These are phyloP conservation scores for Scophthalmus maximus DNA, from an alignment of 2,113 vertebrate species.

Conservation along the genomic window DNA sequence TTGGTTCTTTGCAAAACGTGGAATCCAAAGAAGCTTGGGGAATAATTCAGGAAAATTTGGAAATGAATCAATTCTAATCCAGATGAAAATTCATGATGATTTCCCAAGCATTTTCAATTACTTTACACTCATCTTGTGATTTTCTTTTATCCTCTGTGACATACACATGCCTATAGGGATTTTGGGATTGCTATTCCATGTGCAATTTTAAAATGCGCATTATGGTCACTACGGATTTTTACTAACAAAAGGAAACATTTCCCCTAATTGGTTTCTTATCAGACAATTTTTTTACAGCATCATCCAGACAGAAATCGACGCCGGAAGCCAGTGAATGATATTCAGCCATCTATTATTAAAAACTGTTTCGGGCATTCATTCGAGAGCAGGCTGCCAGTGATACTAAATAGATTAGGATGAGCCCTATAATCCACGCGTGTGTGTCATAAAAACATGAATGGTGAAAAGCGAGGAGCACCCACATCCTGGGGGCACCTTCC, in stretches of 20 bases:
- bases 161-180: neutral
- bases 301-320: conserved; percentile 52
- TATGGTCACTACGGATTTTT: conserved; percentile 40
- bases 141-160: neutral
- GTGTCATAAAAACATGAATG: conserved; percentile 27
- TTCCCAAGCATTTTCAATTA: neutral
- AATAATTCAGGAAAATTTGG: neutral
- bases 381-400: conserved; percentile 44
- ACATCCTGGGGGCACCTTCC: neutral
- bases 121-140: neutral
- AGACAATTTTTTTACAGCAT: conserved; percentile 38
- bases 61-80: conserved; percentile 23
- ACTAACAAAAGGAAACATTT: conserved; percentile 14
- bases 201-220: conserved; percentile 14
- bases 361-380: conserved; percentile 54
- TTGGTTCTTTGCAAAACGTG: neutral
- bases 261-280: conserved; percentile 32
- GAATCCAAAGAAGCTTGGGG: conserved; percentile 29
- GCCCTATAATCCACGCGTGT: conserved; percentile 28
- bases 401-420: conserved; percentile 53
- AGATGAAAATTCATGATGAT: neutral
- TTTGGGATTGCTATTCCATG: neutral
- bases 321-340: conserved; percentile 37
- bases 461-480: neutral
- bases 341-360: conserved; percentile 66